A percentile compares a stretch with the other conserved stretches of the same genome.
Conservation (phyloP, 2,797 vertebrate species). For the Poeciliopsis gracilis region DNA sequence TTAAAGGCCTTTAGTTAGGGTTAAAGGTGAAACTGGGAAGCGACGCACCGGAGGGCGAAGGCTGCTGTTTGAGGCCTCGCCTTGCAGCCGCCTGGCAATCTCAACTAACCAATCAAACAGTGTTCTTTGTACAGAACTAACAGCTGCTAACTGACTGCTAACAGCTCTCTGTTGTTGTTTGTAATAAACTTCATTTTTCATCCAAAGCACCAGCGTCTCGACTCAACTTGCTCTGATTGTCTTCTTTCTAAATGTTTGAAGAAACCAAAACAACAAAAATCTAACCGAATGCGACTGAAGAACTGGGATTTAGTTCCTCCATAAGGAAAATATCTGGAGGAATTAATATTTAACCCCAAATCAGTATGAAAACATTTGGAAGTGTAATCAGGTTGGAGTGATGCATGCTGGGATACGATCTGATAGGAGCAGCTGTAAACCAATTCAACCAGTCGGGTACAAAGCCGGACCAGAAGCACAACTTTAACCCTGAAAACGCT, state of each 20-base stretch:
- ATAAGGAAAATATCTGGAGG: too few species aligned
- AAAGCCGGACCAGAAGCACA: neutral
- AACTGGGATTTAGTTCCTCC: too few species aligned
- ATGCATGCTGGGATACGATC: neutral
- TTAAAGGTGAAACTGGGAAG: slow-evolving; percentile 9
- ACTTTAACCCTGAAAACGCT: neutral
- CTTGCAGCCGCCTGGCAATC: slow-evolving; percentile 52
- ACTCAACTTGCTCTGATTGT: neutral
- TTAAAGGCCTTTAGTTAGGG: neutral
- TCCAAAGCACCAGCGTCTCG: slow-evolving; percentile 45
- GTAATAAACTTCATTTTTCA: slow-evolving; percentile 87
- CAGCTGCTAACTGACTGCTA: slow-evolving; percentile 79
- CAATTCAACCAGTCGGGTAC: slow-evolving; percentile 43
- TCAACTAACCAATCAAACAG: slow-evolving; percentile 65
- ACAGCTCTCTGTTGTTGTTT: slow-evolving; percentile 83
- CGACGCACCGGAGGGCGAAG: slow-evolving; percentile 43
- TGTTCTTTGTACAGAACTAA: slow-evolving; percentile 77
- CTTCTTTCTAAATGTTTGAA: too few species aligned
- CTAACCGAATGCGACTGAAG: too few species aligned
- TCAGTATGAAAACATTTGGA: neutral
- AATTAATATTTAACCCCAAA: neutral
- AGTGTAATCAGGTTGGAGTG: neutral
- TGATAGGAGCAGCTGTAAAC: slow-evolving; percentile 38
- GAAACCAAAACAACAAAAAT: too few species aligned
- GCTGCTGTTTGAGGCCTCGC: slow-evolving; percentile 66